Base-by-base conservation (phyloP, 1,140 invertebrate genomes). In the Drepana arcuata region DNA sequence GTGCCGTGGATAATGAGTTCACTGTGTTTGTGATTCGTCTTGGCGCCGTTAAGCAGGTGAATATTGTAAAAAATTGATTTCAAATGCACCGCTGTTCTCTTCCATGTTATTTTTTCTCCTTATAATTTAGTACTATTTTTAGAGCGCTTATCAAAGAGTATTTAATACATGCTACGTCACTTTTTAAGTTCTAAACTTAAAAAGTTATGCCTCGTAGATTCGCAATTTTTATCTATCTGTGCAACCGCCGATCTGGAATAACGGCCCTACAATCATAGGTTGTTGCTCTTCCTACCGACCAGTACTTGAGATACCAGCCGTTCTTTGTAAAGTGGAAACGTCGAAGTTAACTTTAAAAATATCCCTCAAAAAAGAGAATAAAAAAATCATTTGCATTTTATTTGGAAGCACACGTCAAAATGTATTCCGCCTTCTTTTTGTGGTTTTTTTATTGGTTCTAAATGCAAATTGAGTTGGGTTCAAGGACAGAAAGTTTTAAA, bases 211-310 rank as follows among this genome's bases (percentile, higher is more conserved):
- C 9, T 5, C 4, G 18, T 21, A 21, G 18, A 26, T n/a, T 7
- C 4, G 24, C 24, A 10, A 26, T 41, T 51, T 65, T 61, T 66
- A 73, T 62, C 41, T 36, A 69, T 63, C 58, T 66, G 49, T 61
- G 62, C 47, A 54, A n/a, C 53, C 50, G 51, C 45, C 55, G 59
- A 75, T 64, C 55, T 61, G 59, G 65, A 58, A 73, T 81, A 81
- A 81, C 75, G 75, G 73, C 71, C 69, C 71, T 66, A 63, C 69
- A 75, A 81, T 81, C 75, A 81, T 75, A 81, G 75, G 75, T 81
- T 78, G 71, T 80, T 80, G 75, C 59, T 78, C 75, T 74, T 75
- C 68, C 70, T 77, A 69, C 57, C 53, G 53, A n/a, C n/a, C n/a
- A n/a, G n/a, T n/a, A n/a, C n/a, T n/a, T n/a, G n/a, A n/a, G n/a